These are phyloP conservation scores for Hemicrepidius hirtus DNA, from an alignment of 2,888 invertebrate species.

Conservation along the genomic window DNA sequence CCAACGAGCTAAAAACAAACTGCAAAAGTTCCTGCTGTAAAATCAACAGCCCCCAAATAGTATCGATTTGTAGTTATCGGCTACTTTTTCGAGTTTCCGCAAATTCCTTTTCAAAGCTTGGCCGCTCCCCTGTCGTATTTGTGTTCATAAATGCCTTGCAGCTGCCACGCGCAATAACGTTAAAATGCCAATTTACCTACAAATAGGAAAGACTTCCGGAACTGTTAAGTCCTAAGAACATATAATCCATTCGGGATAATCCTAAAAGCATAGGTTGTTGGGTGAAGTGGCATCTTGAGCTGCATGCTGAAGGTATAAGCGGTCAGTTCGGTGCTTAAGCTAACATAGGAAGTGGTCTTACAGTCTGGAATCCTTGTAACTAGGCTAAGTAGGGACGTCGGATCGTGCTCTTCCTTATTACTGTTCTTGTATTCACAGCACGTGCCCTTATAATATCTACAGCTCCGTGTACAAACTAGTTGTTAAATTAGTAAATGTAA, in stretches of 20 bases:
- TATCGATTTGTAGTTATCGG: constrained; percentile 36
- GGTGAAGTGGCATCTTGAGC: constrained; percentile 37
- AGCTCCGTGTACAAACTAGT: constrained; percentile 39
- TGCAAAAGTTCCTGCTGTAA: constrained; percentile 38
- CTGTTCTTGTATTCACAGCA: constrained; percentile 41
- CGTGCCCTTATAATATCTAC: constrained; percentile 42
- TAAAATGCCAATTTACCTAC: constrained; percentile 34
- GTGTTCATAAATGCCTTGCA: constrained; percentile 7
- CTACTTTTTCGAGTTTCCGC: constrained; percentile 20
- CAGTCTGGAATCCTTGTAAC: constrained; percentile 43
- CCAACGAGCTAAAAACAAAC: constrained; percentile 37
- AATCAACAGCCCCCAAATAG: constrained; percentile 33
- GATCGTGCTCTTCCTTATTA: constrained; percentile 37
- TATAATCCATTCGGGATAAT: constrained; percentile 46
- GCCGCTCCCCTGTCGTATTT: neutral
- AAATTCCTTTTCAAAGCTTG: constrained; percentile 23
- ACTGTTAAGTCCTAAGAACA: constrained; percentile 13
- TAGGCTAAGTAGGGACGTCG: constrained; percentile 43
- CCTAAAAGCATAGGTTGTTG: constrained; percentile 39
- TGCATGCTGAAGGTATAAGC: constrained; percentile 42
- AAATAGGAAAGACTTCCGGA: constrained; percentile 1
- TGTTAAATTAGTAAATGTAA: constrained; percentile 40
- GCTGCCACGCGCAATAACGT: constrained; percentile 2
- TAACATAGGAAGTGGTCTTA: constrained; percentile 47
- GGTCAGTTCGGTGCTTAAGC: constrained; percentile 46